Conservation (phyloP, 2,113 vertebrate genomes). For the Ptilonorhynchus violaceus region DNA sequence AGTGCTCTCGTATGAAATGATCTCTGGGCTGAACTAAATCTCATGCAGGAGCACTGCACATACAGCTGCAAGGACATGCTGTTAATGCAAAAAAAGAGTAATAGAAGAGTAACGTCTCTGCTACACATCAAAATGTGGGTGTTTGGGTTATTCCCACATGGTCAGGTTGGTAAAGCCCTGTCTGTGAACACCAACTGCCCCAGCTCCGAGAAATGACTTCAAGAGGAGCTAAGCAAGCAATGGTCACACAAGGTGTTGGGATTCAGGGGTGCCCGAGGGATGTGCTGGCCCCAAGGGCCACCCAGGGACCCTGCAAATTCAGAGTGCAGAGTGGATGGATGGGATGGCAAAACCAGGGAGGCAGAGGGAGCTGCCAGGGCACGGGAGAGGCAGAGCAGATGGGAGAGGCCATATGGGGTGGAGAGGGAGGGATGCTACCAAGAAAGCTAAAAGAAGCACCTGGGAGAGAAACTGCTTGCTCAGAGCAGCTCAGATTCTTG, state of each 20-base stretch:
- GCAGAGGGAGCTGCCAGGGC: background rate
- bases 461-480: background rate
- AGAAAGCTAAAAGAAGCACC: background rate
- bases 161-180: background rate
- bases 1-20: background rate
- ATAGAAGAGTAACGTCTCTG: background rate
- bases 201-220: background rate
- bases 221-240: background rate
- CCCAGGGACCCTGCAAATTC: background rate
- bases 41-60: background rate
- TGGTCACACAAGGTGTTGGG: background rate
- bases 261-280: fast-evolving
- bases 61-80: background rate
- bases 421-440: background rate
- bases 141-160: background rate
- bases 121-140: fast-evolving
- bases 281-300: background rate
- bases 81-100: background rate
- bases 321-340: fast-evolving
- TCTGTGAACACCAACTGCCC: background rate
- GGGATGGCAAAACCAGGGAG: background rate
- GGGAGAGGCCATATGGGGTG: slow-evolving; percentile 5
- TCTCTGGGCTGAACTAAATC: background rate
- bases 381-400: background rate
- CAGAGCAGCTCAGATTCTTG: background rate